Evolutionary conservation across 2,888 invertebrate genomes (phyloP).

Genomic region (Mimachlamys varia): DNA sequence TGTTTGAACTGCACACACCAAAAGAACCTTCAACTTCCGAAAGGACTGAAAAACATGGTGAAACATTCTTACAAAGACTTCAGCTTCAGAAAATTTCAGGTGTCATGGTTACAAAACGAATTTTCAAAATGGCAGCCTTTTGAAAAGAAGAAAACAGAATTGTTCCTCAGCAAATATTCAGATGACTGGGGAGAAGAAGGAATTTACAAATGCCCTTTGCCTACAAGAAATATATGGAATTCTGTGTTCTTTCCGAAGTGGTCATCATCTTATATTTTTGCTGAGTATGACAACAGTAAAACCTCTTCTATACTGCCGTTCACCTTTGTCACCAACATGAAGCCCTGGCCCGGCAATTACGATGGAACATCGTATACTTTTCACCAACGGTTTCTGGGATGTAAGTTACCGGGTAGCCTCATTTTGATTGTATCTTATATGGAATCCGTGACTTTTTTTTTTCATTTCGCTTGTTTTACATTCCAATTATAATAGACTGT

Average conservation of each 20-base stretch:
- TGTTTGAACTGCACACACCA: conserved; percentile 49
- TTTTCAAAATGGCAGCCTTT: conserved; percentile 28
- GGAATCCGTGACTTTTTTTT: neutral
- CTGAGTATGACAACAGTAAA: conserved; percentile 2
- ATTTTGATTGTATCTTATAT: no score
- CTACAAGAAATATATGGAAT: conserved; percentile 41
- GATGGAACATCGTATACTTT: neutral
- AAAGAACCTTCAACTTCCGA: neutral
- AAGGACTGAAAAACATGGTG: conserved; percentile 37
- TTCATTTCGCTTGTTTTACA: no score
- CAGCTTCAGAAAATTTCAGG: conserved; percentile 46
- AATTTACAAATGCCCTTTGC: neutral
- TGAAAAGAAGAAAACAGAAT: neutral
- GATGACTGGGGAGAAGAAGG: neutral
- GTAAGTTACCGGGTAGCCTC: no score
- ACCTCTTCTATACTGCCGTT: conserved; percentile 19
- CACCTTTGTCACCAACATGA: neutral
- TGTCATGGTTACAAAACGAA: conserved; percentile 56
- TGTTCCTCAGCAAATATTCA: neutral
- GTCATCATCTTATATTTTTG: neutral
- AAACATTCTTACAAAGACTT: conserved; percentile 32
- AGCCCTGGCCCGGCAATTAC: neutral
- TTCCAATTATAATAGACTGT: no score
- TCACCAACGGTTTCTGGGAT: neutral
- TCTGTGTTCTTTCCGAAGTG: conserved; percentile 27